phyloP scores from a whole-genome alignment of 2,113 vertebrate species.

The Toxotes jaculatrix region DNA sequence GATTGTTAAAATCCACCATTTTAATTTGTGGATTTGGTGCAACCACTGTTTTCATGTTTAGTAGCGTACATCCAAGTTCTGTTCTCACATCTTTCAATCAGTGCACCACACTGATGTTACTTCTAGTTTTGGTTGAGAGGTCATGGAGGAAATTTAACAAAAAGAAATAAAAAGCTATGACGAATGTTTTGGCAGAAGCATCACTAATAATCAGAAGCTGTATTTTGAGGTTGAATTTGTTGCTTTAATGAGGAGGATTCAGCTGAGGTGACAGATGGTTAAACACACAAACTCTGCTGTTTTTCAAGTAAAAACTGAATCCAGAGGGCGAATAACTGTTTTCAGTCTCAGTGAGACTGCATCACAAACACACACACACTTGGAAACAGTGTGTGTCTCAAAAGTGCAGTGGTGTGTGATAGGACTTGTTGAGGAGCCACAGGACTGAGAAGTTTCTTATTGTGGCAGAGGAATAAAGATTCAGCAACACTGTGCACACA shows the following conservation, averaged over 20 bases:
- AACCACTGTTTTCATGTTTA: too few relatives aligned
- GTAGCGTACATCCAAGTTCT: too few relatives aligned
- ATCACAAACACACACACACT: not conserved
- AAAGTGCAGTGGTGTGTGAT: conserved; percentile 3
- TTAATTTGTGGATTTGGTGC: not conserved
- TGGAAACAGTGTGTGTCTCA: not conserved
- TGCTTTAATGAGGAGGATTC: not conserved
- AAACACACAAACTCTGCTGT: not conserved
- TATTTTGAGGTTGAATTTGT: not conserved
- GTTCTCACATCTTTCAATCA: too few relatives aligned
- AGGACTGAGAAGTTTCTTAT: conserved; percentile 4
- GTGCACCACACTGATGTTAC: too few relatives aligned
- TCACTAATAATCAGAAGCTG: too few relatives aligned
- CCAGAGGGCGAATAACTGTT: not conserved
- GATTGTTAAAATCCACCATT: too few relatives aligned
- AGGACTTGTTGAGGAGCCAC: conserved; percentile 12
- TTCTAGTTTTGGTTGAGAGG: too few relatives aligned
- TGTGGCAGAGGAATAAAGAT: not conserved
- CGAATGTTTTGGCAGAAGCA: not conserved
- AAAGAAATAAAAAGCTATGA: not conserved
- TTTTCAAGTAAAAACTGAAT: not conserved
- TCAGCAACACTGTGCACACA: not conserved
- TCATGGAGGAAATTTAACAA: not conserved
- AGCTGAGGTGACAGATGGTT: conserved; percentile 1
- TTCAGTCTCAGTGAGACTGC: too few relatives aligned